Percentiles rank a stretch among this genome's conserved stretches.
These are phyloP conservation scores for Ochropleura leucogaster DNA, from an alignment of 2,888 invertebrate genomes.

Conservation along the genomic window DNA sequence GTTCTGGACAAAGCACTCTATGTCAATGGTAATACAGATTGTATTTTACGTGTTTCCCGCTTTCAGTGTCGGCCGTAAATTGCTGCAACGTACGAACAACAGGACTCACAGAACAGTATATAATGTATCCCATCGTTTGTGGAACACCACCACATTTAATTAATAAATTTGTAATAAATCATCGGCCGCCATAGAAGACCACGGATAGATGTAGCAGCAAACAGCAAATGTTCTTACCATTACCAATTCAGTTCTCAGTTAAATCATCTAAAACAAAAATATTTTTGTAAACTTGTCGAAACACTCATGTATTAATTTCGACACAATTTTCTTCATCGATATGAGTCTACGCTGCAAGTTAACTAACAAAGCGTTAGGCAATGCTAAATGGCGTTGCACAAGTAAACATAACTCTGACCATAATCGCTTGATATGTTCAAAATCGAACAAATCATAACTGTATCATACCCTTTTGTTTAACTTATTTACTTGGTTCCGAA, in stretches of 20 bases:
- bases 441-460: conserved; percentile 5
- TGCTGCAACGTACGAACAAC: too few species aligned
- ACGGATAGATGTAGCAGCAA: background rate
- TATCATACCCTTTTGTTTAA: background rate
- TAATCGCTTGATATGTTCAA: conserved; percentile 4
- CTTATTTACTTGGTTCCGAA: background rate
- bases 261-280: background rate
- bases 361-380: conserved; percentile 31
- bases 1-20: background rate
- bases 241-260: background rate
- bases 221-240: background rate
- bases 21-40: too few species aligned
- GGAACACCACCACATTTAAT: too few species aligned
- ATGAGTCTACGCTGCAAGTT: conserved; percentile 6
- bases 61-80: too few species aligned
- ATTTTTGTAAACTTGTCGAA: conserved; percentile 5
- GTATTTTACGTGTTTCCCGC: too few species aligned
- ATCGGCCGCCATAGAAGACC: background rate
- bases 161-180: background rate
- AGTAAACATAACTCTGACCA: background rate
- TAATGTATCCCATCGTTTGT: too few species aligned
- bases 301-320: conserved; percentile 14
- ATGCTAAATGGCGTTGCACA: conserved; percentile 19
- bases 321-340: conserved; percentile 26
- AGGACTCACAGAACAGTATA: too few species aligned